These are phyloP conservation scores for Pempheris klunzingeri DNA, from an alignment of 2,797 vertebrate species.

Conservation along the genomic window DNA sequence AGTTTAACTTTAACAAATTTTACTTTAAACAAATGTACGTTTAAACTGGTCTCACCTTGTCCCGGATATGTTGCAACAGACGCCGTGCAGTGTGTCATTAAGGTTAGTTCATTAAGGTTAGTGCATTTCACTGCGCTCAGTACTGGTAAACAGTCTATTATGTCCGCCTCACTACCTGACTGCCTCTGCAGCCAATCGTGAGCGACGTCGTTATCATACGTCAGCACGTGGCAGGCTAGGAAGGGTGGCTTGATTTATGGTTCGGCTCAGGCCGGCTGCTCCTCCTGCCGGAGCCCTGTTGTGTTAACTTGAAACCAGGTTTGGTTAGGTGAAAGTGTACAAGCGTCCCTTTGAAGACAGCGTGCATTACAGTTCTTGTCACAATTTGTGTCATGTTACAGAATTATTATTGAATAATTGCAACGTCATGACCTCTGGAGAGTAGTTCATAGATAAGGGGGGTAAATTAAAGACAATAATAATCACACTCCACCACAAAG, in stretches of 20 bases:
- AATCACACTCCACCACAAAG: neutral
- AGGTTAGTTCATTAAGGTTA: neutral
- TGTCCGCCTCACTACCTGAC: neutral
- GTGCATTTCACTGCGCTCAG: rapidly evolving
- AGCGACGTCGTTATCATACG: constrained; percentile 2
- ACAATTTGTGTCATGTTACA: neutral
- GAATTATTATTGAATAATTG: neutral
- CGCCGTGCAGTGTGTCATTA: neutral
- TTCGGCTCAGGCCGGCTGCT: constrained; percentile 5
- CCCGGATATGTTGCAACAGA: neutral
- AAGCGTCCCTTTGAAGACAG: neutral
- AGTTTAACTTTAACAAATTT: no score
- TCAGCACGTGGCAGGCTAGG: constrained; percentile 28
- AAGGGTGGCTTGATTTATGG: constrained; percentile 15
- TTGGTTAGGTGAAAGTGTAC: neutral
- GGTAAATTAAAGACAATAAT: neutral
- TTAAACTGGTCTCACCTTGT: constrained; percentile 13
- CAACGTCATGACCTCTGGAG: no score
- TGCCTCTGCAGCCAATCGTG: constrained; percentile 54
- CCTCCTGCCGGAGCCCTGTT: rapidly evolving
- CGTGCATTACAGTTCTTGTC: neutral
- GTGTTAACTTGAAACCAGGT: neutral
- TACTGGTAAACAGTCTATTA: no score
- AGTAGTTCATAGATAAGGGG: neutral
- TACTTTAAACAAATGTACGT: neutral